Conservation (phyloP, 1,140 invertebrate species). For the Gonatopus flavifemur region DNA sequence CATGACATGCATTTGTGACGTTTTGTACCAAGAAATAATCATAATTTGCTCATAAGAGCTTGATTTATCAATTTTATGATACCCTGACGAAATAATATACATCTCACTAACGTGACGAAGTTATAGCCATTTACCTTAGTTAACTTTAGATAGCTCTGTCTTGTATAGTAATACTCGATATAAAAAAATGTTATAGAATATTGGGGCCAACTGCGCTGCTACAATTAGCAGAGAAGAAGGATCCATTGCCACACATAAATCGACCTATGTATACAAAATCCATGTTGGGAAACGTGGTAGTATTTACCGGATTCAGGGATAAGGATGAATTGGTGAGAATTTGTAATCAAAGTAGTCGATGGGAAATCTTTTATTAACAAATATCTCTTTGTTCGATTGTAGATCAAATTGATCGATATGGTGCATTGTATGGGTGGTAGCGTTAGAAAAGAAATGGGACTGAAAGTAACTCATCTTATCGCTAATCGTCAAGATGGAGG, state of each 20-base stretch:
- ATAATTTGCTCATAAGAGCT: too few species aligned
- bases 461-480: constrained; percentile 90
- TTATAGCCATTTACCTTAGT: too few species aligned
- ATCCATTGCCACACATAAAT: constrained; percentile 68
- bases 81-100: too few species aligned
- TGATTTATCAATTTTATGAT: too few species aligned
- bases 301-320: constrained; percentile 87
- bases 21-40: too few species aligned
- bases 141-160: too few species aligned
- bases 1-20: too few species aligned
- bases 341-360: too few species aligned
- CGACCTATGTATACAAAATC: constrained; percentile 83
- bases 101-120: too few species aligned
- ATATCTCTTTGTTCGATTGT: constrained; percentile 41
- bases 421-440: constrained; percentile 95
- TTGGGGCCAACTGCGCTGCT: constrained; percentile 76
- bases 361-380: constrained; percentile 7
- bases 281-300: constrained; percentile 83
- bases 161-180: too few species aligned
- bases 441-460: constrained; percentile 83
- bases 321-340: constrained; percentile 85
- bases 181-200: too few species aligned
- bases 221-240: constrained; percentile 71
- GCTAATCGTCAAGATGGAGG: constrained; percentile 83
- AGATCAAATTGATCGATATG: constrained; percentile 80